Percentiles rank a stretch among this genome's conserved stretches.
These are phyloP conservation scores for Meliscaeva auricollis DNA, from an alignment of 2,888 invertebrate species.

Conservation along the genomic window DNA sequence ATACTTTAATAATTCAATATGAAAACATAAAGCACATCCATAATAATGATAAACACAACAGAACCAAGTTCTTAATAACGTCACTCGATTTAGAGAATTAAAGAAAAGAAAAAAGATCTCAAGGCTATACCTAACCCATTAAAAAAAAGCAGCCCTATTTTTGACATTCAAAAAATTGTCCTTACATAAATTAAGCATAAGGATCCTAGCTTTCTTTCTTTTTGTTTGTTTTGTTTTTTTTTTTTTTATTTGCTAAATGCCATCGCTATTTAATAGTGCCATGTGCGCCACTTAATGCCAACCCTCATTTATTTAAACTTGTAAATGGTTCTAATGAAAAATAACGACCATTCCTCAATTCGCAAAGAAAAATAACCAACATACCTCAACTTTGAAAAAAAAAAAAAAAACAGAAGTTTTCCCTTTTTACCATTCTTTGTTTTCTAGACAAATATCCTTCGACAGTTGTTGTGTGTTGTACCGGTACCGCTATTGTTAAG, in stretches of 20 bases:
- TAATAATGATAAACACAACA: not conserved
- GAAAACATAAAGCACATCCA: not conserved
- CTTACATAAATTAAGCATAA: slow-evolving; percentile 7
- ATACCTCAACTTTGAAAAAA: slow-evolving; percentile 11
- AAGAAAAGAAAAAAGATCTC: not conserved
- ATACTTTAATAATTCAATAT: not conserved
- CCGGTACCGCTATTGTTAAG: not conserved
- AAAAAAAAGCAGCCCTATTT: not conserved
- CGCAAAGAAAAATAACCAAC: slow-evolving; percentile 29
- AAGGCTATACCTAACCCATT: not conserved
- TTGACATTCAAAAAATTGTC: slow-evolving; percentile 20
- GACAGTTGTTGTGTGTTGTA: slow-evolving; percentile 8
- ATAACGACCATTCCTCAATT: slow-evolving; percentile 64
- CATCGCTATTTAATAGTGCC: slow-evolving; percentile 39
- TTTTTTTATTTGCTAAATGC: slow-evolving; percentile 4
- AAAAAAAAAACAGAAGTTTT: slow-evolving; percentile 6
- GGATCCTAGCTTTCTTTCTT: not conserved
- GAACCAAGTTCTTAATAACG: not conserved
- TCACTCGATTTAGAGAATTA: not conserved
- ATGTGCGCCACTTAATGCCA: slow-evolving; percentile 64
- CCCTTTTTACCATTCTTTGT: slow-evolving; percentile 1
- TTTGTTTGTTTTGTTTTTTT: not conserved
- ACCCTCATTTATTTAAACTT: slow-evolving; percentile 68
- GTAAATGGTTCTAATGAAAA: slow-evolving; percentile 63
- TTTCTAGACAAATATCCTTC: not conserved